Percentiles rank a stretch among this genome's conserved stretches.
Conservation (phyloP, 1,140 invertebrate species). For the Hirudo medicinalis region DNA sequence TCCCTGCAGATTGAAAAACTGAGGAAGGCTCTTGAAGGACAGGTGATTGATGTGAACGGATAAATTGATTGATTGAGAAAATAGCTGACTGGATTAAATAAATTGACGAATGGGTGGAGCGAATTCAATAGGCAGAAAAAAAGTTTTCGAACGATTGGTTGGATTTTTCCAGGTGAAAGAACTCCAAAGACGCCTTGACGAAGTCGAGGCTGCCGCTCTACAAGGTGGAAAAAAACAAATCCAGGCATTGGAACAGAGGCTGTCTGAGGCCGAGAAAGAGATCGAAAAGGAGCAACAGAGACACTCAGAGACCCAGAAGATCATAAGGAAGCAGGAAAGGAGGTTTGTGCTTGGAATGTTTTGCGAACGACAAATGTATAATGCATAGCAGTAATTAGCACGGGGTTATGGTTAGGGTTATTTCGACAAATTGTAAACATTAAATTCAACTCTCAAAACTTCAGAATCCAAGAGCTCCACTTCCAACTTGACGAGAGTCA, state of each 20-base stretch:
- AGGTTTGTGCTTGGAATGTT: slow-evolving; percentile 27
- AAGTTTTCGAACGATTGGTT: background rate
- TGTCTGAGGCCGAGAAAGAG: slow-evolving; percentile 78
- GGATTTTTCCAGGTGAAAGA: slow-evolving; percentile 83
- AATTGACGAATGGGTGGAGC: background rate
- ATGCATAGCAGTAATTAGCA: background rate
- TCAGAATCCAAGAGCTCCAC: slow-evolving; percentile 52
- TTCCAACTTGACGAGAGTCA: slow-evolving; percentile 82
- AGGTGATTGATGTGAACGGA: slow-evolving; percentile 63
- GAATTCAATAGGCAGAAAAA: too few species aligned
- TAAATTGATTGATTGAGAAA: background rate
- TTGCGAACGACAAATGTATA: background rate
- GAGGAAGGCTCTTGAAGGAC: slow-evolving; percentile 86
- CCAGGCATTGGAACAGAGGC: slow-evolving; percentile 46
- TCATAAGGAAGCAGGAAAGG: slow-evolving; percentile 63
- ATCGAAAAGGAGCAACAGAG: slow-evolving; percentile 92
- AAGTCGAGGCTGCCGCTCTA: slow-evolving; percentile 86
- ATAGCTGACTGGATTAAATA: background rate
- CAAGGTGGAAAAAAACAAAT: slow-evolving; percentile 85
- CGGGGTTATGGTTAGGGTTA: too few species aligned
- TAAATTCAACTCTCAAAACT: too few species aligned
- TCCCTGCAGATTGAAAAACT: slow-evolving; percentile 93
- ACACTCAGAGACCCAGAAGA: slow-evolving; percentile 59
- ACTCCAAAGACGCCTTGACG: slow-evolving; percentile 78
- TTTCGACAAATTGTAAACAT: too few species aligned